Conservation (phyloP, 2,113 vertebrate genomes). For the Bagarius yarrelli region DNA sequence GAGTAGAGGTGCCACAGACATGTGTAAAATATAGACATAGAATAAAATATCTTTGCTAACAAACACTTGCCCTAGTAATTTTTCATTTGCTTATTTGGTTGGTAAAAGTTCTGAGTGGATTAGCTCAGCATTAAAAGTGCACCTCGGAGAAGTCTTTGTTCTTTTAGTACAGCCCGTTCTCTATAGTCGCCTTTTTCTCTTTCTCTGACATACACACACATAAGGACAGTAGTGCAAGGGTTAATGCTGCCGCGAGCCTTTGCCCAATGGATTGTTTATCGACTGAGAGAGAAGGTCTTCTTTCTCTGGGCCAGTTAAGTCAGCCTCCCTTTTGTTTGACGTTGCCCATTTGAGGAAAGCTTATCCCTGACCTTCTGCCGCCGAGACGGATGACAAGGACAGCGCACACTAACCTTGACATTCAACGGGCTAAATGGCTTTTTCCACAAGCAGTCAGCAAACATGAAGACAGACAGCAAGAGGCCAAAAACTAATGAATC, state of each 20-base stretch:
- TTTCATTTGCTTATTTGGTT: conserved; percentile 9
- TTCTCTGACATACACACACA: conserved; percentile 27
- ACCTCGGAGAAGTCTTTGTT: not conserved
- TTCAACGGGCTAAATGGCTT: conserved; percentile 93
- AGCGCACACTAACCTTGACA: conserved; percentile 90
- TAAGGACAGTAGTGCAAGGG: conserved; percentile 42
- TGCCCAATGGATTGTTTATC: conserved; percentile 75
- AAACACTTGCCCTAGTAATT: not conserved
- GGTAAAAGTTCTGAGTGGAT: conserved; percentile 27
- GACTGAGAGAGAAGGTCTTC: conserved; percentile 68
- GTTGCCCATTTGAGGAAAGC: conserved; percentile 84
- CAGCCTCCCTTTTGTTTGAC: conserved; percentile 77
- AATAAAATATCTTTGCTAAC: conserved; percentile 42
- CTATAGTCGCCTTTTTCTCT: not conserved
- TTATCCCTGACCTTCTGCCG: conserved; percentile 90
- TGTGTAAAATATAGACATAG: no score
- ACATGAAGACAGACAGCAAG: conserved; percentile 74
- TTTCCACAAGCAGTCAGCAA: conserved; percentile 85
- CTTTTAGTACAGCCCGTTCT: not conserved
- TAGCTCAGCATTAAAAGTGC: conserved; percentile 4
- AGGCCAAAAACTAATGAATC: conserved; percentile 80
- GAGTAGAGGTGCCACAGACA: conserved; percentile 51
- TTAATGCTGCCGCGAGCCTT: conserved; percentile 53
- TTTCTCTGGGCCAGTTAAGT: conserved; percentile 79
- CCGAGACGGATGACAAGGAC: conserved; percentile 90